A percentile compares a stretch with the other conserved stretches of the same genome.
Evolutionary conservation across 2,797 vertebrate genomes (phyloP).

Genomic region (Rousettus madagascariensis): DNA sequence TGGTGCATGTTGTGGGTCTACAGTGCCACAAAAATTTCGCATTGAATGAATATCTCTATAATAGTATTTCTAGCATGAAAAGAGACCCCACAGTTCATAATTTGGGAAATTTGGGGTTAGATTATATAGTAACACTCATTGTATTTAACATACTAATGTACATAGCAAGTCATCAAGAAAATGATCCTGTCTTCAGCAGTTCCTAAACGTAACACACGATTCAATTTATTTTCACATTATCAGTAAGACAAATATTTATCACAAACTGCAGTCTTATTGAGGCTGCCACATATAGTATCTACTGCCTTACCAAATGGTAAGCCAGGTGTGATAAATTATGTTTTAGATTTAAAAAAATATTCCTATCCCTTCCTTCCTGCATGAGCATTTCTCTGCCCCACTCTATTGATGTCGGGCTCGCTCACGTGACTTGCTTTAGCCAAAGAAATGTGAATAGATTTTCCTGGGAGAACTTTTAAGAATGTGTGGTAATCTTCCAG

Average conservation of each 20-base stretch:
- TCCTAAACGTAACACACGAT: not conserved
- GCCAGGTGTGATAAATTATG: not conserved
- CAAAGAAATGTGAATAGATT: not conserved
- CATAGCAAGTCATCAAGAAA: not conserved
- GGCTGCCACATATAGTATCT: not conserved
- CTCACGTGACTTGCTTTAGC: not conserved
- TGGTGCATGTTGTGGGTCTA: not conserved
- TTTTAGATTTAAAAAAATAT: not conserved
- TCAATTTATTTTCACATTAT: not conserved
- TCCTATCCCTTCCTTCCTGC: not conserved
- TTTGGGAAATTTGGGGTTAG: not conserved
- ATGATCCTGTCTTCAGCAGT: not conserved
- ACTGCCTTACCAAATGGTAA: not conserved
- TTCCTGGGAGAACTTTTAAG: not conserved
- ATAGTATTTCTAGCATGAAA: not conserved
- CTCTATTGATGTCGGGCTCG: not conserved
- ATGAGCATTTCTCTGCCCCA: not conserved
- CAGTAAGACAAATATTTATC: not conserved
- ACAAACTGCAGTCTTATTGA: not conserved
- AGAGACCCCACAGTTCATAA: not conserved
- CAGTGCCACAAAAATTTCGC: not conserved
- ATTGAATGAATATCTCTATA: not conserved
- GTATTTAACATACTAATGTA: not conserved
- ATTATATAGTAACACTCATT: not conserved
- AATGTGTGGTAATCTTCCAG: not conserved